Evolutionary conservation across 2,797 vertebrate genomes (phyloP).

Genomic region (Spea hammondii): DNA sequence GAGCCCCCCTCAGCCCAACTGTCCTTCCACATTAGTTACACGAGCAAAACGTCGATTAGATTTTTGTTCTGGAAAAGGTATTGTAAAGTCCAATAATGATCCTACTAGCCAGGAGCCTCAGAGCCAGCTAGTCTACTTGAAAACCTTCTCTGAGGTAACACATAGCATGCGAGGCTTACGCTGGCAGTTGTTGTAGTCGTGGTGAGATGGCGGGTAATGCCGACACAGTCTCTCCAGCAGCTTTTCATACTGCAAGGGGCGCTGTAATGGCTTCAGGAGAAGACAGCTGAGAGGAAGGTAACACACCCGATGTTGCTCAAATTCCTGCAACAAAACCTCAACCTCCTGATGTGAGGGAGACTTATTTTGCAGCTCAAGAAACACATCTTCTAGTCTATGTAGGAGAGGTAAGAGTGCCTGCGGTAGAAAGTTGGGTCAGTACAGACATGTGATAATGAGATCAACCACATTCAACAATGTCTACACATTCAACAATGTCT

Average conservation of each 20-base stretch:
- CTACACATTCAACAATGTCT: not conserved
- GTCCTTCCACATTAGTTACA: no score
- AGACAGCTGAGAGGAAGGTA: constrained; percentile 93
- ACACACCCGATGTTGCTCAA: constrained; percentile 96
- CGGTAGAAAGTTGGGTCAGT: no score
- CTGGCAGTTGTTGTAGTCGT: constrained; percentile 78
- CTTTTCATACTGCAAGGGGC: constrained; percentile 90
- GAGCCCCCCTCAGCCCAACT: no score
- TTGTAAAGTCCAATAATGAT: no score
- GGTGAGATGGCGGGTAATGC: constrained; percentile 75
- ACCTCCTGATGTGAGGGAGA: constrained; percentile 81
- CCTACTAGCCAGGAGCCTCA: no score
- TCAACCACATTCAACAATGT: not conserved
- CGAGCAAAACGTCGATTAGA: no score
- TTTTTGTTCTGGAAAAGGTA: no score
- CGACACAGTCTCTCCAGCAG: constrained; percentile 86
- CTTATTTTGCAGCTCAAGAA: constrained; percentile 88
- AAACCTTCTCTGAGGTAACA: not conserved
- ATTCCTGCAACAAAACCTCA: constrained; percentile 76
- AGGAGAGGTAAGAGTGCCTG: constrained; percentile 56
- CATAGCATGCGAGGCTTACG: constrained; percentile 67
- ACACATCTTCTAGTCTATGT: constrained; percentile 84
- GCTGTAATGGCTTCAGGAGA: constrained; percentile 93
- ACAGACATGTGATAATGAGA: not conserved
- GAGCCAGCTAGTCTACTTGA: no score